phyloP scores from a whole-genome alignment of 1,140 invertebrate species.

The Calycopis cecrops region DNA sequence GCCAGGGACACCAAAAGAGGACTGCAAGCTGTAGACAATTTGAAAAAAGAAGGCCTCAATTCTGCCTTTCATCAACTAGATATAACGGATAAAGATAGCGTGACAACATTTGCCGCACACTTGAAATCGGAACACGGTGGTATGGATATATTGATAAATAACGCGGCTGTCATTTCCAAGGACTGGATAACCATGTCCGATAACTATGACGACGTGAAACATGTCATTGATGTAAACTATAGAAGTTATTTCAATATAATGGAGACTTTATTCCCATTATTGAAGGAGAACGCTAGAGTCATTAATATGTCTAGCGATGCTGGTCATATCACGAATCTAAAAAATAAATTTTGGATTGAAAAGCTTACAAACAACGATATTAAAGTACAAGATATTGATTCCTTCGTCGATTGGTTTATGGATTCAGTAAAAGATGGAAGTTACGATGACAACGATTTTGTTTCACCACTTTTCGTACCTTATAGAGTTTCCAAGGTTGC shows the following conservation, averaged over 20 bases:
- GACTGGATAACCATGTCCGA: constrained; percentile 76
- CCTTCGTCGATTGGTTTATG: constrained; percentile 33
- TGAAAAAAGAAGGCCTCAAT: no score
- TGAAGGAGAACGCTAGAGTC: no score
- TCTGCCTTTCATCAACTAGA: no score
- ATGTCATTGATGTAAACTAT: no score
- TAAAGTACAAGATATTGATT: constrained; percentile 73
- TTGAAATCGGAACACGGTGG: constrained; percentile 80
- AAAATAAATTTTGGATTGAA: constrained; percentile 51
- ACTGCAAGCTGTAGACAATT: no score
- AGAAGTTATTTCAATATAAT: constrained; percentile 78
- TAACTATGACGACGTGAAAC: no score
- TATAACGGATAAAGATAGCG: no score
- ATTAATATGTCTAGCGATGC: constrained; percentile 82
- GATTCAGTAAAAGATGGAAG: constrained; percentile 28
- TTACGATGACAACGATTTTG: constrained; percentile 30
- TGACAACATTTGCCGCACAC: constrained; percentile 74
- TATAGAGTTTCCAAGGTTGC: constrained; percentile 35
- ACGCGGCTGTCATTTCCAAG: constrained; percentile 82
- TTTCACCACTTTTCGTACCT: constrained; percentile 16
- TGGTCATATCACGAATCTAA: constrained; percentile 76
- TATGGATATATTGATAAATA: no score
- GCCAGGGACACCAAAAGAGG: no score
- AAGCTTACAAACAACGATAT: constrained; percentile 42
- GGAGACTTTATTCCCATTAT: constrained; percentile 79